A percentile compares a stretch with the other conserved stretches of the same genome.
Conservation (phyloP, 1,140 invertebrate genomes). For the Drosophila athabasca region DNA sequence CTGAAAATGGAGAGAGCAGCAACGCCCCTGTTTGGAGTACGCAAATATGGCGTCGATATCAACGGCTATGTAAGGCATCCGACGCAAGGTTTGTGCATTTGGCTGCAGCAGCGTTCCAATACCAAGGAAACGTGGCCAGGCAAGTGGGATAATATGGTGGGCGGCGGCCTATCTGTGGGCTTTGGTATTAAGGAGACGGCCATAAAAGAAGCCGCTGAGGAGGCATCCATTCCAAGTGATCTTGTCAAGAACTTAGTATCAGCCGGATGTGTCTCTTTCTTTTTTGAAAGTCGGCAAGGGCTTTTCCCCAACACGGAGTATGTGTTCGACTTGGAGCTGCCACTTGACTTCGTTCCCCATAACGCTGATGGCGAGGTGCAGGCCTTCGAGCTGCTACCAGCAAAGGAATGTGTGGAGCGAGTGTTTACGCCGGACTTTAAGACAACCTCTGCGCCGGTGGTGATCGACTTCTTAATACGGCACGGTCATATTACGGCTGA, state of each 20-base stretch:
- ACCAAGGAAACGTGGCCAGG: conserved; percentile 98
- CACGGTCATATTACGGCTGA: conserved; percentile 94
- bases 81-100: conserved; percentile 93
- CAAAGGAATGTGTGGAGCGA: conserved; percentile 91
- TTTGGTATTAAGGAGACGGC: conserved; percentile 94
- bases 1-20: conserved; percentile 96
- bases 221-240: conserved; percentile 92
- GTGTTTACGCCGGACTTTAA: conserved; percentile 94
- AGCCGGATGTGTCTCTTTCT: conserved; percentile 94
- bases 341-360: conserved; percentile 93
- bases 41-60: conserved; percentile 96
- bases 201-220: conserved; percentile 96
- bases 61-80: conserved; percentile 95
- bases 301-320: conserved; percentile 97
- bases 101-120: conserved; percentile 94
- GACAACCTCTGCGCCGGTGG: conserved; percentile 95
- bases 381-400: conserved; percentile 92
- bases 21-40: conserved; percentile 95
- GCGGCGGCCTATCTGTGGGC: conserved; percentile 95
- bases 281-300: conserved; percentile 95
- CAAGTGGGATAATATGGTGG: conserved; percentile 97
- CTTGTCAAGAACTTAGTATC: conserved; percentile 90
- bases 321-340: conserved; percentile 96
- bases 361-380: conserved; percentile 97
- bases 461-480: conserved; percentile 95